Percentiles rank a stretch among this genome's conserved stretches.
These are phyloP conservation scores for Cephalopterus ornatus DNA, from an alignment of 2,113 vertebrate genomes.

Conservation along the genomic window DNA sequence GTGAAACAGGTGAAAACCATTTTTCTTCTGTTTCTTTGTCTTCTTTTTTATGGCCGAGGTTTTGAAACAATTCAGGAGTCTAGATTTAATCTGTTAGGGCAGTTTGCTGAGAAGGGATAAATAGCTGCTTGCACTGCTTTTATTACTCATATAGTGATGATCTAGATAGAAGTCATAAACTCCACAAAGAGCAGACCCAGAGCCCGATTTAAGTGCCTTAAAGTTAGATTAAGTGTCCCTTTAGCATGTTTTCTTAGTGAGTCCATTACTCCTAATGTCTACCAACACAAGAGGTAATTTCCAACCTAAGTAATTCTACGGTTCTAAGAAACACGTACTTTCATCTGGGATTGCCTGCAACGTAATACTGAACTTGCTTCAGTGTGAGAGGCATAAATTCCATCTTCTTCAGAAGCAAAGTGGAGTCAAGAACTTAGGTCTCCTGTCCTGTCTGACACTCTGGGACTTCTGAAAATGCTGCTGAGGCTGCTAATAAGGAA, in stretches of 20 bases:
- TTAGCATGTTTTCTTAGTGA: not conserved
- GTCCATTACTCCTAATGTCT: not conserved
- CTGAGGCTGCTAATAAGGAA: not conserved
- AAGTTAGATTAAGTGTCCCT: not conserved
- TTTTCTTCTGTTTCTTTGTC: not conserved
- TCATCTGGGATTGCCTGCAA: not conserved
- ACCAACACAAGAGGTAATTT: not conserved
- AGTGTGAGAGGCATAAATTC: not conserved
- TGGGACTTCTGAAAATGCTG: not conserved
- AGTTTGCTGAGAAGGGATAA: not conserved
- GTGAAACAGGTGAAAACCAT: not conserved
- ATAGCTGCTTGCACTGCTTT: not conserved
- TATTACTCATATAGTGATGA: not conserved
- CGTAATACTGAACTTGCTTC: not conserved
- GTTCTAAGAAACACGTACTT: not conserved
- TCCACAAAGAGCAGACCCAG: not conserved
- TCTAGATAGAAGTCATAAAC: not conserved
- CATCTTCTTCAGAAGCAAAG: not conserved
- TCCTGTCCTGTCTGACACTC: not conserved
- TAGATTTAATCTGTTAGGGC: not conserved
- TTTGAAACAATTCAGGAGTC: not conserved
- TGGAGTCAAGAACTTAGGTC: not conserved
- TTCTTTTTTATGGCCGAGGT: not conserved
- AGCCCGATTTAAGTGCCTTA: too few species aligned
- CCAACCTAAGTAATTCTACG: not conserved